Base-by-base conservation (phyloP, 2,888 invertebrate species). In the Thereva unica region DNA sequence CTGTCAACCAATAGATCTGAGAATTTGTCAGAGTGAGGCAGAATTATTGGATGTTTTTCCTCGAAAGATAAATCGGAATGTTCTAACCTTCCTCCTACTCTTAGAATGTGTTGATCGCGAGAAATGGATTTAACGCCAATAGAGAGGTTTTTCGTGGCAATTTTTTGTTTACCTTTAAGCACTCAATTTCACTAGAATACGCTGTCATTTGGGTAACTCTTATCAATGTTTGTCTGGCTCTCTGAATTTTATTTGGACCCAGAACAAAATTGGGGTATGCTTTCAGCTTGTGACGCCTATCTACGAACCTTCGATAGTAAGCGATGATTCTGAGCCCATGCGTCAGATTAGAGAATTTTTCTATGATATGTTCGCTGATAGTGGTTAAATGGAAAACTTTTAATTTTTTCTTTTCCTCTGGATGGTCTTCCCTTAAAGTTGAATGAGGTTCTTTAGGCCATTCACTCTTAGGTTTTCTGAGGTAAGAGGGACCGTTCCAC, bases 291-390 rank as follows among this genome's bases (percentile, higher is more conserved):
- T 38, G 53, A 37, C 38, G n/a, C 23, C 5, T 5, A 9, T 12
- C n/a, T 38, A 53, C 38, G 10, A 53, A 53, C 23, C 38, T 35
- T 38, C 38, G 53, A 35, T 38, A 35, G 10, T 53, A 53, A 7
- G 38, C 53, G n/a, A 53, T 53, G 37, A 53, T 38, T n/a, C 53
- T 35, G n/a, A 37, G 38, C 2, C 37, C 53, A 12, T 53, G 53
- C 8, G 8, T 53, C 4, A 53, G 38, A 10, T 53, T 53, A 4
- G 53, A 53, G 53, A 53, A 53, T 37, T 9, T 35, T 53, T 53
- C 38, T 1, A 53, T 37, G n/a, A 53, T 3, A 9, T 53, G 37
- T 8, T 35, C 37, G 5, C 9, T 53, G 5, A 38, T 38, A 37
- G n/a, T 10, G 23, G 35, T 38, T 9, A 53, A 35, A 10, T 37